A percentile compares a stretch with the other conserved stretches of the same genome.
Evolutionary conservation across 2,113 vertebrate species (phyloP).

Genomic region (Laterallus jamaicensis): DNA sequence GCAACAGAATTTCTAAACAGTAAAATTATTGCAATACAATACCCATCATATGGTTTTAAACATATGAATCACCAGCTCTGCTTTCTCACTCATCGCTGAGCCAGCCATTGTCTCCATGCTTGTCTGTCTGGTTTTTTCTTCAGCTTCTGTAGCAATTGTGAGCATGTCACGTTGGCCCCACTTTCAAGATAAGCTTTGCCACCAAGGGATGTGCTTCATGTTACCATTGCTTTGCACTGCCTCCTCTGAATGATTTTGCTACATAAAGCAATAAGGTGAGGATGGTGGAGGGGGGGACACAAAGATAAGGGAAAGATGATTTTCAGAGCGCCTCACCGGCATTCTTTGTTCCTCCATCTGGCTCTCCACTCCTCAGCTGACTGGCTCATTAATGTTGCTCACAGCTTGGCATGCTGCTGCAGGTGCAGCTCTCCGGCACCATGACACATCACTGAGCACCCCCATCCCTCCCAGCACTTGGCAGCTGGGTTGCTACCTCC

Average conservation of each 20-base stretch:
- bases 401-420: background rate
- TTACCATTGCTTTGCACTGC: background rate
- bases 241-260: background rate
- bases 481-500: background rate
- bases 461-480: background rate
- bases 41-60: background rate
- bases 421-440: conserved; percentile 41
- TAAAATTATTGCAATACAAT: background rate
- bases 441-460: background rate
- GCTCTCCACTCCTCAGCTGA: background rate
- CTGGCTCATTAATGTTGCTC: background rate
- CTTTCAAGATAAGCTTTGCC: background rate
- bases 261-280: background rate
- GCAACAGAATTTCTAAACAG: background rate
- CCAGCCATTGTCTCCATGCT: background rate
- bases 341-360: conserved; percentile 31
- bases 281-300: background rate
- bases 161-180: background rate
- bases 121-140: background rate
- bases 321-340: background rate
- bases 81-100: background rate
- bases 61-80: background rate
- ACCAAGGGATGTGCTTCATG: background rate
- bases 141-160: background rate
- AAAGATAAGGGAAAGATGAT: background rate